A percentile compares a stretch with the other conserved stretches of the same genome.
phyloP scores from a whole-genome alignment of 1,140 invertebrate species.

The Drosophila chauvacae region DNA sequence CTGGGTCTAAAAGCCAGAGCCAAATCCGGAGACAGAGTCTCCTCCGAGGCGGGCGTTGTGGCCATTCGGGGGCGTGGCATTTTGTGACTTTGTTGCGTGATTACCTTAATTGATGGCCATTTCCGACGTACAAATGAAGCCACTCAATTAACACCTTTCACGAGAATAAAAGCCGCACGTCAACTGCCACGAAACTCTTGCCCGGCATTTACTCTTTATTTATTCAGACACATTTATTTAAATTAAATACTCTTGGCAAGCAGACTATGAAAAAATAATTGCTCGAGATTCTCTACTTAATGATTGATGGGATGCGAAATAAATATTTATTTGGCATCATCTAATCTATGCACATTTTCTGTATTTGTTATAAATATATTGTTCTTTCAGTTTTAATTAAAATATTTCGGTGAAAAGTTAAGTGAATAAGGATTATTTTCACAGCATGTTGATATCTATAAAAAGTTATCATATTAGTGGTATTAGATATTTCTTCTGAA shows the following conservation, averaged over 20 bases:
- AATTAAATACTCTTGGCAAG: slow-evolving; percentile 23
- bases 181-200: slow-evolving; percentile 32
- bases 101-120: slow-evolving; percentile 83
- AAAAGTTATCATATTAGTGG: too few relatives aligned
- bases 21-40: slow-evolving; percentile 24
- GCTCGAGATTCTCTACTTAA: background rate
- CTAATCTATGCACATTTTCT: too few relatives aligned
- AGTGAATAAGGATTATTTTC: too few relatives aligned
- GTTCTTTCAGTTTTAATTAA: too few relatives aligned
- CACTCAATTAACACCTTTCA: slow-evolving; percentile 83
- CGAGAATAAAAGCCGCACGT: slow-evolving; percentile 73
- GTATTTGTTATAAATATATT: too few relatives aligned
- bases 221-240: slow-evolving; percentile 47
- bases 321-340: background rate
- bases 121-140: slow-evolving; percentile 80
- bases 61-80: slow-evolving; percentile 50
- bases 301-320: background rate
- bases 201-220: slow-evolving; percentile 25
- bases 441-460: too few relatives aligned
- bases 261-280: slow-evolving; percentile 2
- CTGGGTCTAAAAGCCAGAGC: slow-evolving; percentile 44
- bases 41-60: slow-evolving; percentile 21
- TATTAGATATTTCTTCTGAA: too few relatives aligned
- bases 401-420: too few relatives aligned
- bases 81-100: slow-evolving; percentile 81